Evolutionary conservation across 2,797 vertebrate species (phyloP).

Genomic region (Tadarida brasiliensis): DNA sequence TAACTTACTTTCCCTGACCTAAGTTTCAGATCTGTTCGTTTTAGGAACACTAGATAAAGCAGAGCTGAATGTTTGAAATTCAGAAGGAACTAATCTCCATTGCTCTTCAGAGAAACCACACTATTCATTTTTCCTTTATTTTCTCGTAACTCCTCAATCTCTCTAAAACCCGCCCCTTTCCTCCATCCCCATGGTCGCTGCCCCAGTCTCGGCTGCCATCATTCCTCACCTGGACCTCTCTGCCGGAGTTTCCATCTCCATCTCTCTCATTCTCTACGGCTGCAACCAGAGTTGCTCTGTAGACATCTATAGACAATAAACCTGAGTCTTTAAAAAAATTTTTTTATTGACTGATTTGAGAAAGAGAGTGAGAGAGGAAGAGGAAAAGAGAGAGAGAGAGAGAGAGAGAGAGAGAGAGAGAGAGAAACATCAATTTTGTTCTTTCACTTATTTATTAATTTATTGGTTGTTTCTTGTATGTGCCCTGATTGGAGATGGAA

Average conservation of each 20-base stretch:
- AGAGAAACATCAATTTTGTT: not conserved
- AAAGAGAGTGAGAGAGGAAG: not conserved
- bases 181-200: rapidly evolving
- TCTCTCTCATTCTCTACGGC: not conserved
- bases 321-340: not conserved
- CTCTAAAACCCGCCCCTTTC: not conserved
- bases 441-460: not conserved
- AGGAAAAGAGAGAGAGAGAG: not conserved
- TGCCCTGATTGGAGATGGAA: not conserved
- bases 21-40: not conserved
- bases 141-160: not conserved
- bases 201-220: not conserved
- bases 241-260: not conserved
- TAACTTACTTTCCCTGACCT: not conserved
- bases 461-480: not conserved
- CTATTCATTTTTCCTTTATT: not conserved
- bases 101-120: not conserved
- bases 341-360: not conserved
- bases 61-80: not conserved
- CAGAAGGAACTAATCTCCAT: not conserved
- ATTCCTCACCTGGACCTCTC: not conserved
- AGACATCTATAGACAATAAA: not conserved
- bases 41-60: not conserved
- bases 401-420: not conserved
- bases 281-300: not conserved